These are phyloP conservation scores for Dendronephthya gigantea DNA, from an alignment of 64 coral and sea anemone genomes.

Conservation along the genomic window DNA sequence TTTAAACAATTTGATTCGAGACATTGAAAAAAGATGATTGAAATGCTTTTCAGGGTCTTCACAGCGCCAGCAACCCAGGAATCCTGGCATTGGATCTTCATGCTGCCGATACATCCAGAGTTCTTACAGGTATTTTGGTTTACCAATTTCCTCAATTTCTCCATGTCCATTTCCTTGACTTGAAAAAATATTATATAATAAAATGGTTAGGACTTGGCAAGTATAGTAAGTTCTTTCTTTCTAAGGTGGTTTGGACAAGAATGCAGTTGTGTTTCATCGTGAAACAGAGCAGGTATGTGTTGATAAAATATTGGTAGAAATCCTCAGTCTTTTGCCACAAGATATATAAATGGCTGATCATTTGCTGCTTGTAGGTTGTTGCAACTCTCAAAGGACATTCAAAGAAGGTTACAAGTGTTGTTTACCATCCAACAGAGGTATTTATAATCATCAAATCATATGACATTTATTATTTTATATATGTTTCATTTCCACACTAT, in stretches of 20 bases:
- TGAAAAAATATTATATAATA: too few species aligned
- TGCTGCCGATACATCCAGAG: conserved; percentile 73
- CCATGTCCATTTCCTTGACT: too few species aligned
- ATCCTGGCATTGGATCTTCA: conserved; percentile 89
- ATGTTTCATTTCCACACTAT: too few species aligned
- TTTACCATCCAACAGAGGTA: conserved; percentile 94
- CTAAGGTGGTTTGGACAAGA: conserved; percentile 97
- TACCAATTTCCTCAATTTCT: too few species aligned
- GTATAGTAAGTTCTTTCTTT: too few species aligned
- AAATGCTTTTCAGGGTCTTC: conserved; percentile 52
- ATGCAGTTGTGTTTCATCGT: conserved; percentile 89
- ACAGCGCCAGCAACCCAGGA: conserved; percentile 96
- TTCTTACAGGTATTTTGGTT: conserved; percentile 94
- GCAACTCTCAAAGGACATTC: conserved; percentile 93
- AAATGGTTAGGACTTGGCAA: too few species aligned
- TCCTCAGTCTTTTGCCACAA: background rate
- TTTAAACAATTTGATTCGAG: too few species aligned
- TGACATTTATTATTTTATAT: background rate
- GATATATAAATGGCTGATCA: background rate
- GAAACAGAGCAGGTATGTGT: conserved; percentile 77
- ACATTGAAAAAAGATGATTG: background rate
- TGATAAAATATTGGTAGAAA: background rate
- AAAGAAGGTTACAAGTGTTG: conserved; percentile 97
- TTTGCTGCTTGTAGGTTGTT: conserved; percentile 50
- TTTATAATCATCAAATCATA: background rate